Percentiles rank a stretch among this genome's conserved stretches.
Conservation (phyloP, 2,888 invertebrate species). For the Eumerus sabulonum region DNA sequence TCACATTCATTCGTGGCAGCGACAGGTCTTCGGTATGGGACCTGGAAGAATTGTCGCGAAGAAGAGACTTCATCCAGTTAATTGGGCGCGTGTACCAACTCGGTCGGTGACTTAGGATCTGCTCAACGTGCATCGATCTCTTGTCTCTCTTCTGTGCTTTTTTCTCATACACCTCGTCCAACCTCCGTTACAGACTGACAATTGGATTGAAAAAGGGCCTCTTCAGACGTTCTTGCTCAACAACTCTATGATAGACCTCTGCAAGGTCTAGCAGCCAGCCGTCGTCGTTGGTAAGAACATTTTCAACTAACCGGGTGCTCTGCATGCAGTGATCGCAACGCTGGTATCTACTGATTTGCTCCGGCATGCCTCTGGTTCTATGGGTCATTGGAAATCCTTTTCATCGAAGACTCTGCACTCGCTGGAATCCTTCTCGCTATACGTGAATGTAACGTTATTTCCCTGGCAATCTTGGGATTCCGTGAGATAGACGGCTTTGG, state of each 20-base stretch:
- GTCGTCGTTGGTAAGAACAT: constrained; percentile 33
- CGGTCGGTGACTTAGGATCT: background rate
- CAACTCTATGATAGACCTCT: background rate
- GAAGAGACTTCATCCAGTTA: constrained; percentile 2
- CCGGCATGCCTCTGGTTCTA: too few species aligned
- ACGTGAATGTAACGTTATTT: constrained; percentile 17
- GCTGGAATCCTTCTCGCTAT: constrained; percentile 9
- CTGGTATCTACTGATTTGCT: too few species aligned
- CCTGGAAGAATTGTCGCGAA: background rate
- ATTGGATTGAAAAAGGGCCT: constrained; percentile 6
- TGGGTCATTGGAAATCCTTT: too few species aligned
- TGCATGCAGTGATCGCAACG: constrained; percentile 29
- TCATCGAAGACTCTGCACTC: constrained; percentile 18
- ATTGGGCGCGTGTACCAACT: constrained; percentile 14
- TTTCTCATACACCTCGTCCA: background rate
- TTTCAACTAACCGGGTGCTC: constrained; percentile 6
- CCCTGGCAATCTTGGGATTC: constrained; percentile 8
- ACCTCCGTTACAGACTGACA: background rate
- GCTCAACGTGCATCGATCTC: background rate
- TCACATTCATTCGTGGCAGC: too few species aligned
- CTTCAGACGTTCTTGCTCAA: too few species aligned
- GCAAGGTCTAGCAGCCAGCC: constrained; percentile 3
- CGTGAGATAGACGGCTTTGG: constrained; percentile 15
- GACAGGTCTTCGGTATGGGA: too few species aligned
- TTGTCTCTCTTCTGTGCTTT: background rate